phyloP scores from a whole-genome alignment of 2,797 vertebrate genomes.

The Parambassis ranga region DNA sequence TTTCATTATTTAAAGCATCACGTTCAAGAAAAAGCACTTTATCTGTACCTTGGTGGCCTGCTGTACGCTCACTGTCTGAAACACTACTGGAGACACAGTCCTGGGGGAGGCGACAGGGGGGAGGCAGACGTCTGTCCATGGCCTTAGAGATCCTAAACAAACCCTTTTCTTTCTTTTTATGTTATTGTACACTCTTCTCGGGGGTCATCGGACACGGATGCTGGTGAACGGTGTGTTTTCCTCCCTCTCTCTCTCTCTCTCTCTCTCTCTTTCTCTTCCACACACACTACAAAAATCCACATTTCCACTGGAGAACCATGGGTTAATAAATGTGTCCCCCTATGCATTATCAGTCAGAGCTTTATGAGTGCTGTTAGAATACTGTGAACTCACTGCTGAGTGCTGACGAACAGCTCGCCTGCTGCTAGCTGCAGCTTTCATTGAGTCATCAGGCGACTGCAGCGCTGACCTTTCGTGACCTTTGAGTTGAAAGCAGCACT shows the following conservation, averaged over 20 bases:
- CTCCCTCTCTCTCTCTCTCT: conserved; percentile 62
- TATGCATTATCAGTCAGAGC: conserved; percentile 80
- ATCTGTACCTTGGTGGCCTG: conserved; percentile 88
- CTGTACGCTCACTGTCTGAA: conserved; percentile 77
- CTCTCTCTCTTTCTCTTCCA: conserved; percentile 31
- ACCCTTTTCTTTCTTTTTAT: conserved; percentile 7
- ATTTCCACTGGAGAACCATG: conserved; percentile 76
- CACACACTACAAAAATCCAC: conserved; percentile 40
- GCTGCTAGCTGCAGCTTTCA: conserved; percentile 27
- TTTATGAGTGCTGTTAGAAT: conserved; percentile 79
- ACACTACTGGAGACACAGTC: conserved; percentile 77
- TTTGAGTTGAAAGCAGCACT: conserved; percentile 71
- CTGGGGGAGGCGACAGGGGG: conserved; percentile 65
- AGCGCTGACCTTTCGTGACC: conserved; percentile 68
- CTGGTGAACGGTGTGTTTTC: conserved; percentile 82
- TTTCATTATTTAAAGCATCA: conserved; percentile 84
- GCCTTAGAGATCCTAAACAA: conserved; percentile 72
- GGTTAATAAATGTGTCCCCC: conserved; percentile 65
- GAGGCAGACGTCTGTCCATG: conserved; percentile 67
- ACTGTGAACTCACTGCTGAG: conserved; percentile 79
- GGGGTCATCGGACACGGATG: conserved; percentile 62
- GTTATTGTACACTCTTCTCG: conserved; percentile 47
- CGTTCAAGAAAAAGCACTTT: conserved; percentile 84
- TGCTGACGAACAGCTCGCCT: conserved; percentile 29
- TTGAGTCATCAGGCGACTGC: conserved; percentile 50